Evolutionary conservation across 2,797 vertebrate genomes (phyloP).

Genomic region (Sebastes alutus): DNA sequence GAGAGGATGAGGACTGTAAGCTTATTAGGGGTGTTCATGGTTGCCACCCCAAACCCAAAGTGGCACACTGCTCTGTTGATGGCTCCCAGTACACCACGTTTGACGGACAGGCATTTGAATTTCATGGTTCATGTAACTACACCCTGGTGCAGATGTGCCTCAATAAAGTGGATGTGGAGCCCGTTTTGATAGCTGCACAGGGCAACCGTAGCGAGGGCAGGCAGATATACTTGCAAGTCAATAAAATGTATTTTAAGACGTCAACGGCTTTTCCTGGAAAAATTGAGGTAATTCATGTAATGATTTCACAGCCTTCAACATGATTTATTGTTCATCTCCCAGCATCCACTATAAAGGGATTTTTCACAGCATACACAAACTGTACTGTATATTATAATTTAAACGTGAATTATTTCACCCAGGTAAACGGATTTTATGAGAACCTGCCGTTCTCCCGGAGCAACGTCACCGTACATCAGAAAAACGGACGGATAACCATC

Average conservation of each 20-base stretch:
- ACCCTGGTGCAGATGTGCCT: constrained; percentile 43
- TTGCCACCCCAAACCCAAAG: constrained; percentile 63
- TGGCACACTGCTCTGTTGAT: constrained; percentile 50
- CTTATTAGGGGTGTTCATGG: constrained; percentile 68
- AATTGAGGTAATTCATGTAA: constrained; percentile 30
- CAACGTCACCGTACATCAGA: constrained; percentile 28
- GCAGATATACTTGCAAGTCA: constrained; percentile 34
- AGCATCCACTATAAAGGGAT: not conserved
- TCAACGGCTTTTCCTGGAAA: constrained; percentile 31
- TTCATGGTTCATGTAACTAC: constrained; percentile 67
- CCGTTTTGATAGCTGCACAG: constrained; percentile 51
- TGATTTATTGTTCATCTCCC: constrained; percentile 19
- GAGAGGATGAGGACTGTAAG: constrained; percentile 47
- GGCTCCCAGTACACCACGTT: constrained; percentile 57
- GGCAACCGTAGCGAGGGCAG: not conserved
- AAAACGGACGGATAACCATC: constrained; percentile 16
- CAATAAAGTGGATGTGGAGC: constrained; percentile 7
- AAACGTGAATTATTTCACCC: constrained; percentile 12
- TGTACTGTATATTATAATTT: not conserved
- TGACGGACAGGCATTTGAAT: constrained; percentile 63
- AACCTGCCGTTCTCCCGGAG: constrained; percentile 46
- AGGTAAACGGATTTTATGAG: constrained; percentile 61
- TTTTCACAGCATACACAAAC: constrained; percentile 1
- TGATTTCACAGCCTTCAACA: constrained; percentile 12
- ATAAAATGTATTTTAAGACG: constrained; percentile 28